A percentile compares a stretch with the other conserved stretches of the same genome.
Conservation (phyloP, 1,140 invertebrate species). For the Teleogryllus occipitalis region DNA sequence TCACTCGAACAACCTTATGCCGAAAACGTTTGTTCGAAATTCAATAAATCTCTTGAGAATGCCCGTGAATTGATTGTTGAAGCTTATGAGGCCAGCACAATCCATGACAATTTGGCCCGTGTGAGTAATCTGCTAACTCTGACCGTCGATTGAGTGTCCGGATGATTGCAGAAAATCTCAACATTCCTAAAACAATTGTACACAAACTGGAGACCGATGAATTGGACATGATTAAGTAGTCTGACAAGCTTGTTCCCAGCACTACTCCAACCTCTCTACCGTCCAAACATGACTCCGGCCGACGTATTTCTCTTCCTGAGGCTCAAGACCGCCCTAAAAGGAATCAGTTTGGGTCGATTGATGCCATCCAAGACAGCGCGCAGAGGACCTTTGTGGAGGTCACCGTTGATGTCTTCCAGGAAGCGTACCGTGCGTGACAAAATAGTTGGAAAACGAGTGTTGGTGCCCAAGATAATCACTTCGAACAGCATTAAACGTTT, state of each 20-base stretch:
- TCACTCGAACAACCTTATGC: neutral
- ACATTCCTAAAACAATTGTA: too few relatives aligned
- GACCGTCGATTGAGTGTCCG: constrained; percentile 7
- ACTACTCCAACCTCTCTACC: neutral
- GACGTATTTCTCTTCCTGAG: neutral
- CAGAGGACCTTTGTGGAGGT: neutral
- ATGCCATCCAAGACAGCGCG: neutral
- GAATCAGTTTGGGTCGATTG: neutral
- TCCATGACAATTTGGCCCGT: neutral
- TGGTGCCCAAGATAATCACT: too few relatives aligned
- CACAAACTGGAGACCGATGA: neutral
- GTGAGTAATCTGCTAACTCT: neutral
- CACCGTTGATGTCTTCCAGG: neutral
- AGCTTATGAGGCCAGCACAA: constrained; percentile 18
- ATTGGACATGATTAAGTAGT: neutral
- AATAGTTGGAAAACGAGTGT: too few relatives aligned
- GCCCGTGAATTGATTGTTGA: constrained; percentile 18
- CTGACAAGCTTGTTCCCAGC: neutral
- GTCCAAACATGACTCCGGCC: neutral
- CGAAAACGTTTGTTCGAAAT: constrained; percentile 23
- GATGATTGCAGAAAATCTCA: too few relatives aligned
- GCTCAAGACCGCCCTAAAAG: neutral
- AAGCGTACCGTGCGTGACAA: constrained; percentile 11
- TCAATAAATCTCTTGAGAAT: constrained; percentile 21
- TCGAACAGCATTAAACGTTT: too few relatives aligned